phyloP scores from a whole-genome alignment of 2,113 vertebrate species.

The Microtus oregoni region DNA sequence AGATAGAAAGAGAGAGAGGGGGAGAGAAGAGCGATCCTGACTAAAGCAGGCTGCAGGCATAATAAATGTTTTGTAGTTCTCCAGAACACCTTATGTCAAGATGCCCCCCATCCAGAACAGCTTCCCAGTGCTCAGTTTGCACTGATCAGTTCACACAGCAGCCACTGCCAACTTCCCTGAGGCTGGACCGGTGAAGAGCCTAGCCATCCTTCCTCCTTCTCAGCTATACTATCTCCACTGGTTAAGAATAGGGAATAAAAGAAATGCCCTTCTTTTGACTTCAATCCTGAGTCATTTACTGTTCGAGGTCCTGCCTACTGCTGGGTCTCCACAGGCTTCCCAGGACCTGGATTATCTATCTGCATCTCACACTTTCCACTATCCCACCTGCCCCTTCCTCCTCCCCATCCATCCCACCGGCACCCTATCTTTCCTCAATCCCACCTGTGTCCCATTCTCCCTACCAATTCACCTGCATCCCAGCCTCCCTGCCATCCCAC shows the following conservation, averaged over 20 bases:
- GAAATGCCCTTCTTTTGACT: background rate
- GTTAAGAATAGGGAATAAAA: background rate
- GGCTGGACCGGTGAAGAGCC: background rate
- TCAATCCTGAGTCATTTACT: background rate
- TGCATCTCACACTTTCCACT: background rate
- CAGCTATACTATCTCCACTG: background rate
- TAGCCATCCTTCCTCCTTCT: background rate
- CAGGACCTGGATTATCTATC: background rate
- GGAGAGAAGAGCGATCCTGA: background rate
- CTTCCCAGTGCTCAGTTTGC: background rate
- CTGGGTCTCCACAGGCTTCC: background rate
- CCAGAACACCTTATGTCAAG: background rate
- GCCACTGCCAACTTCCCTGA: background rate
- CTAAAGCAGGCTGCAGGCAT: background rate
- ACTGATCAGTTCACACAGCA: background rate
- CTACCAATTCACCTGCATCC: background rate
- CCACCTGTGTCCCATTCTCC: background rate
- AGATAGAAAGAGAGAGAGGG: too few relatives aligned
- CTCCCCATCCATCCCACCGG: background rate
- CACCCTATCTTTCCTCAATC: background rate
- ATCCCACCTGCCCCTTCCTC: background rate
- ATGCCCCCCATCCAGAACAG: background rate
- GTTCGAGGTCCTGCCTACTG: background rate
- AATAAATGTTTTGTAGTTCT: background rate
- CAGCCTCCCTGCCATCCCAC: background rate